Evolutionary conservation across 2,113 vertebrate species (phyloP), one percentile per base, ranked within the genome.

Genomic region (Halcyon senegalensis): DNA sequence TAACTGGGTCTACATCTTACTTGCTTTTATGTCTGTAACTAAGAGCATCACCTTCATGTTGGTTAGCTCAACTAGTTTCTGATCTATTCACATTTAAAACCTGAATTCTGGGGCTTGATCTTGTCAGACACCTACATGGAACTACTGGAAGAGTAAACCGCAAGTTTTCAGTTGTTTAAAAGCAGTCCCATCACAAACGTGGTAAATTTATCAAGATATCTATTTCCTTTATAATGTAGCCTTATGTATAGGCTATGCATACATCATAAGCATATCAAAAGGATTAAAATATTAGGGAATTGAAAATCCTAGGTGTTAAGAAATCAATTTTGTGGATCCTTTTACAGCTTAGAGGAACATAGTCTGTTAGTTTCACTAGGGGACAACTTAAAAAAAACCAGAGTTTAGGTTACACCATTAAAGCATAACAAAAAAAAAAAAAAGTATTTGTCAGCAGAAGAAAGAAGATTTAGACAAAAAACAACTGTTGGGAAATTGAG

Each of bases 131-230:
- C 21, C 9, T 44, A 33, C 11, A 46, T 6, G 8, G 18, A 89
- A 31, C 13, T 48, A 33, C 1, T 16, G 5, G 7, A 10, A 87
- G 12, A 74, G 8, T 4, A 53, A 87, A 18, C 4, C 3, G 7
- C 23, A 81, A 77, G 35, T 23, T 85, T 44, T 39, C 28, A 70
- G 31, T 37, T 63, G 51, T 23, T 85, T 44, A 17, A 28, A 74
- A 84, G 21, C 8, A 64, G 43, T 24, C 4, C 10, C 13, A 46
- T 13, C 23, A 59, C 8, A 69, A 0, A 3, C 12, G 11, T 0
- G 2, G 11, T 33, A n/a, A 9, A 48, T 67, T 81, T 53, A 27
- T 28, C 11, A 43, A 2, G 5, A n/a, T 46, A 86, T 12, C 8
- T 12, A 62, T 60, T 64, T 76, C 35, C 19, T 46, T 63, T 24